phyloP scores from a whole-genome alignment of 2,113 vertebrate genomes.

The Eonycteris spelaea region DNA sequence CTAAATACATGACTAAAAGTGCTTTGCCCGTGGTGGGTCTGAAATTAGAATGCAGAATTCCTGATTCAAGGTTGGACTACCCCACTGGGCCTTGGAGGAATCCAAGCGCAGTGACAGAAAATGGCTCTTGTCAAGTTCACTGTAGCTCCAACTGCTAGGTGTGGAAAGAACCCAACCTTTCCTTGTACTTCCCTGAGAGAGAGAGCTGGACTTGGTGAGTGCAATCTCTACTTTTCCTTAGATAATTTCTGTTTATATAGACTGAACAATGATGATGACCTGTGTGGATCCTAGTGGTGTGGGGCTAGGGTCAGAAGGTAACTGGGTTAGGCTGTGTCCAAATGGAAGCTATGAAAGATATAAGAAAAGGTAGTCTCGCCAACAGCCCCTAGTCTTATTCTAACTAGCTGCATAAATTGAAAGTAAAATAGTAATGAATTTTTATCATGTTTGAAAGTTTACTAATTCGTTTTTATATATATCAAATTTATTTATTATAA shows the following conservation, averaged over 20 bases:
- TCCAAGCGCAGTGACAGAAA: constrained; percentile 25
- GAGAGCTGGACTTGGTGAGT: background rate
- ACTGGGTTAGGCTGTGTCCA: background rate
- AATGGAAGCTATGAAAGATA: background rate
- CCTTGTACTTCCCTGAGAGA: background rate
- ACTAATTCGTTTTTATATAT: background rate
- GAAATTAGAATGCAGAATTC: constrained; percentile 47
- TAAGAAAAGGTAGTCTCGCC: background rate
- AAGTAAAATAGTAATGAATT: background rate
- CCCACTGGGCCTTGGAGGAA: background rate
- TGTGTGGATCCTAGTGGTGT: background rate
- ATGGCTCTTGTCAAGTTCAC: background rate
- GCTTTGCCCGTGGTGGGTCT: background rate
- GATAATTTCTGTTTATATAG: background rate
- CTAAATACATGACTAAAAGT: constrained; percentile 40
- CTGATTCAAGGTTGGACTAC: background rate
- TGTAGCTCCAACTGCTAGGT: background rate
- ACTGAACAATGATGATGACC: background rate
- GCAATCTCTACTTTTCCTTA: background rate
- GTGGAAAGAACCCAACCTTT: background rate
- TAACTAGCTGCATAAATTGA: background rate
- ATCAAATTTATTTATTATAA: background rate
- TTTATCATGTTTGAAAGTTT: background rate
- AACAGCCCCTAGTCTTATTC: background rate
- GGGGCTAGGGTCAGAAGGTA: background rate